A percentile compares a stretch with the other conserved stretches of the same genome.
Conservation (phyloP, 2,888 invertebrate species). For the Drosophila demipolita region DNA sequence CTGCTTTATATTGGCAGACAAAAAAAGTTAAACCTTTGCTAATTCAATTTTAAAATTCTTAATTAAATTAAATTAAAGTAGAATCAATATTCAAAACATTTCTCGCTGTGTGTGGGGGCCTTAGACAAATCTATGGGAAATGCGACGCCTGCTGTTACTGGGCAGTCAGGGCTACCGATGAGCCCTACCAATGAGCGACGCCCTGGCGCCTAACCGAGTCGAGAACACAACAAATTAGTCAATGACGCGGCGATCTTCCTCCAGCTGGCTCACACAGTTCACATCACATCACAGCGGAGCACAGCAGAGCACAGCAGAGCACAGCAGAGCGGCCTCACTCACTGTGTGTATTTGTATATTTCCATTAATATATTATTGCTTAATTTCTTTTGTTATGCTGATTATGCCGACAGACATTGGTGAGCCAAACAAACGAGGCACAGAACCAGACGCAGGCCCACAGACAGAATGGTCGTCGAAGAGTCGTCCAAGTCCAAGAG, state of each 20-base stretch:
- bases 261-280: constrained; percentile 41
- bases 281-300: constrained; percentile 2
- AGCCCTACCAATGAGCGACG: constrained; percentile 40
- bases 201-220: constrained; percentile 53
- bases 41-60: background rate
- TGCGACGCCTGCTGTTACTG: constrained; percentile 30
- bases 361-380: constrained; percentile 83
- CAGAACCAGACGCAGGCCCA: constrained; percentile 1
- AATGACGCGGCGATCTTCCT: constrained; percentile 81
- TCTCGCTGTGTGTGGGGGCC: constrained; percentile 19
- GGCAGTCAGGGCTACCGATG: constrained; percentile 54
- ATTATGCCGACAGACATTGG: constrained; percentile 76
- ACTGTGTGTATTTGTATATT: constrained; percentile 61
- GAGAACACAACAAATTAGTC: constrained; percentile 82
- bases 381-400: constrained; percentile 84
- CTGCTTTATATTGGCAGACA: background rate
- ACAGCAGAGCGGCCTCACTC: background rate
- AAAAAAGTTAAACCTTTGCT: background rate
- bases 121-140: constrained; percentile 23
- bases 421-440: constrained; percentile 55
- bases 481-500: constrained; percentile 41
- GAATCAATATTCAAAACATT: background rate
- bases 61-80: background rate
- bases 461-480: constrained; percentile 23
- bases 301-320: too few species aligned